Evolutionary conservation across 64 coral and sea anemone species (phyloP), one percentile per base, ranked within the genome.

Genomic region (Catalaphyllia jardinei): DNA sequence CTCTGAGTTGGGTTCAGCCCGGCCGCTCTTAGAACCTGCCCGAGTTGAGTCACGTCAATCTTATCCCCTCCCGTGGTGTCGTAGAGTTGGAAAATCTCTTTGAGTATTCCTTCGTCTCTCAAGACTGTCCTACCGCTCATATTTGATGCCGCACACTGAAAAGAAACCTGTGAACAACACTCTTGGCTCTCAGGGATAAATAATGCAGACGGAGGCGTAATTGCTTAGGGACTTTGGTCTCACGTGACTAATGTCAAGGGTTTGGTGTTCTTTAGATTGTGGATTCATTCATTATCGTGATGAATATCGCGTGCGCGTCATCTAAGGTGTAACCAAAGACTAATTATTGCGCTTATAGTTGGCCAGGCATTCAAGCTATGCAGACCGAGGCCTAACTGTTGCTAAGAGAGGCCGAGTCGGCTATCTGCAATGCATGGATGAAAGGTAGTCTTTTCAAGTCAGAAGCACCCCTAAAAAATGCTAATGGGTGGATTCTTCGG

Each of bases 51-150:
- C 18, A 93, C 83, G 12, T 80, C 88, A 10, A 98, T 95, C 62
- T 75, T 98, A 35, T 95, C 96, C 25, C 80, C 77, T 60, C 96
- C 96, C 57, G 90, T 93, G 12, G 87, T 98, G 59, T 98, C 96
- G 74, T 98, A 98, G 28, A 98, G 91, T 22, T 89, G 79, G 35
- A 98, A 98, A 9, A 98, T 94, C 29, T 98, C 96, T 87, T 95
- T 98, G 10, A 92, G 87, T 16, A 98, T 79, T 17, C 55, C 87
- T 46, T 92, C 91, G 33, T 98, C 96, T 31, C 83, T 92, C 31
- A 83, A n/a, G 1, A 65, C 79, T 69, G 81, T 62, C 63, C 71
- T 85, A 19, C 35, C 5, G 13, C 62, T 85, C 81, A 85, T 85
- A 71, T 57, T 71, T 85, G 35, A 62, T 33, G 16, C 30, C 31